These are phyloP conservation scores for Mus spicilegus DNA, from an alignment of 2,113 vertebrate genomes.

Conservation along the genomic window DNA sequence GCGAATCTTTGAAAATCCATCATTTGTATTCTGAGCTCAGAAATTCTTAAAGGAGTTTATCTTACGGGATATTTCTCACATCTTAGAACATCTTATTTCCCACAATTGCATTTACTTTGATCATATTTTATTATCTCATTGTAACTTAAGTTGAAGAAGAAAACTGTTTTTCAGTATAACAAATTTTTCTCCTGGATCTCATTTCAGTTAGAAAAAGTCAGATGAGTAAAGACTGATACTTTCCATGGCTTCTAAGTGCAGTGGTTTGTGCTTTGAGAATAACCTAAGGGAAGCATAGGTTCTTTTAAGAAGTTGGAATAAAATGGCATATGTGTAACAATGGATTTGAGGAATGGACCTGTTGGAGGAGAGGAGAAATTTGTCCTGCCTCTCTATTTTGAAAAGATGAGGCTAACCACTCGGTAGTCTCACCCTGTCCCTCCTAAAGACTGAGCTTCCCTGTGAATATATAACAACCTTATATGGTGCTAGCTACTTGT, in stretches of 20 bases:
- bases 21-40: conserved; percentile 50
- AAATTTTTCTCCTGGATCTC: conserved; percentile 69
- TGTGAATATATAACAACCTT: conserved; percentile 6
- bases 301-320: conserved; percentile 51
- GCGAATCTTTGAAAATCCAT: conserved; percentile 53
- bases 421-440: not conserved
- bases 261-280: conserved; percentile 47
- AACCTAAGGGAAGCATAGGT: conserved; percentile 33
- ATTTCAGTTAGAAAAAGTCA: conserved; percentile 72
- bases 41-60: conserved; percentile 30
- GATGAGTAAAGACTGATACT: conserved; percentile 59
- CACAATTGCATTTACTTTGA: conserved; percentile 49
- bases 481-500: conserved; percentile 8
- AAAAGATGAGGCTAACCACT: not conserved
- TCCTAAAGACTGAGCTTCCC: not conserved
- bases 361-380: not conserved
- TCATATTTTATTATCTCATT: conserved; percentile 61
- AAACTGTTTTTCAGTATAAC: conserved; percentile 68
- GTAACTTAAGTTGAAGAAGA: conserved; percentile 58
- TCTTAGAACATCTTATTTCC: conserved; percentile 54
- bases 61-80: conserved; percentile 43
- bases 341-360: not conserved
- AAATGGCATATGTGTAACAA: conserved; percentile 43
- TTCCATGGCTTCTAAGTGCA: conserved; percentile 47
- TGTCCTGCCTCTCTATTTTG: not conserved